These are phyloP conservation scores for Phthorimaea operculella DNA, from an alignment of 1,140 invertebrate genomes.

Conservation along the genomic window DNA sequence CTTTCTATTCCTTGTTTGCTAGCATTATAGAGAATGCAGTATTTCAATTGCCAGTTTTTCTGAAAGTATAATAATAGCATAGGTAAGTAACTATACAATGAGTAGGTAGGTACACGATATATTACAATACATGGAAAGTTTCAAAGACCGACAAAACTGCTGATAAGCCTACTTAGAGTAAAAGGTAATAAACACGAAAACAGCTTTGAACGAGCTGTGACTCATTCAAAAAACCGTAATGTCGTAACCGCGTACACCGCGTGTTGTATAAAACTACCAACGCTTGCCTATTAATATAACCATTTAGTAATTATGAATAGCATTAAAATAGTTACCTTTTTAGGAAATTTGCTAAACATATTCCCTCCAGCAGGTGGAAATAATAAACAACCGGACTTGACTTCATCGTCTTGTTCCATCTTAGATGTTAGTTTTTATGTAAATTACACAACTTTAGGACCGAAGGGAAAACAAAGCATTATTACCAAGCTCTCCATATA, in stretches of 20 bases:
- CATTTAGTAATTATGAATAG: neutral
- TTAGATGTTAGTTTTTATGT: constrained; percentile 14
- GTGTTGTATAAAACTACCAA: neutral
- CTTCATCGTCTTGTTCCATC: constrained; percentile 75
- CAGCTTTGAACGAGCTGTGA: neutral
- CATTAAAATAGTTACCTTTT: constrained; percentile 57
- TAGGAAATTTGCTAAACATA: constrained; percentile 67
- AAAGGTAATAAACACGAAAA: constrained; percentile 3
- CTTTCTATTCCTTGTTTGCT: constrained; percentile 86
- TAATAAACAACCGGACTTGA: constrained; percentile 75
- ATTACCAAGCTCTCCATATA: too few relatives aligned
- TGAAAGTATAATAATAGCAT: constrained; percentile 67
- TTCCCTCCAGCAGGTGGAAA: constrained; percentile 76
- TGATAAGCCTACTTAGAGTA: constrained; percentile 1
- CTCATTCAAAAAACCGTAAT: constrained; percentile 6
- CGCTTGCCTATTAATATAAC: too few relatives aligned
- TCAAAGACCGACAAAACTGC: neutral
- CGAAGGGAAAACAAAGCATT: too few relatives aligned
- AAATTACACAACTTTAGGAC: too few relatives aligned
- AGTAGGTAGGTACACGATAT: neutral
- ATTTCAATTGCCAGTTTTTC: constrained; percentile 84
- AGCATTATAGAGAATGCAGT: constrained; percentile 80
- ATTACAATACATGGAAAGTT: neutral
- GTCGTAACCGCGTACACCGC: constrained; percentile 4
- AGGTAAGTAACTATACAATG: constrained; percentile 4